phyloP scores from a whole-genome alignment of 2,113 vertebrate species.

The Danionella cerebrum region DNA sequence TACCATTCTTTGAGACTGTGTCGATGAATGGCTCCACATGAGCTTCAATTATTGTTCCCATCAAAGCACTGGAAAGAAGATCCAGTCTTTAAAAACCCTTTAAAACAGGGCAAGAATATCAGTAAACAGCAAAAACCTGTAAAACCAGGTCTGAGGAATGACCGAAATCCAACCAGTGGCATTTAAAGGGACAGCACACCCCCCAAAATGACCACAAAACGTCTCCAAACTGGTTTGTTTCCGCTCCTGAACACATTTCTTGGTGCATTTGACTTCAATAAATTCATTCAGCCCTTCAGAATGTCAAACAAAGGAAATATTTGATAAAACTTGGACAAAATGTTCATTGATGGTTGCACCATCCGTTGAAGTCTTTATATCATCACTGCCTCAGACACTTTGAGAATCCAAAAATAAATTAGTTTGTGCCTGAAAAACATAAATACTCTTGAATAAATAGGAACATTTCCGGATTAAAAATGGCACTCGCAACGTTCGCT shows the following conservation, averaged over 20 bases:
- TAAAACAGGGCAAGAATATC: slow-evolving; percentile 36
- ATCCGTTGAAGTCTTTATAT: too few relatives aligned
- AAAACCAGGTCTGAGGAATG: slow-evolving; percentile 43
- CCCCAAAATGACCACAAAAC: too few relatives aligned
- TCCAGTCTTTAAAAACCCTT: slow-evolving; percentile 28
- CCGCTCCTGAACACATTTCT: too few relatives aligned
- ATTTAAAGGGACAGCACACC: background rate
- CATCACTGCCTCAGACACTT: slow-evolving; percentile 23
- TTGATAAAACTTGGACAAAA: too few relatives aligned
- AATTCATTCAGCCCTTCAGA: too few relatives aligned
- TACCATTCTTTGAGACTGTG: background rate
- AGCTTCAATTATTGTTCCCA: background rate
- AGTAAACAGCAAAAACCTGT: slow-evolving; percentile 37
- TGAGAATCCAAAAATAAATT: slow-evolving; percentile 23
- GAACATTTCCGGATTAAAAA: too few relatives aligned
- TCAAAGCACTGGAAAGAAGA: slow-evolving; percentile 8
- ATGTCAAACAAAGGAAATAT: too few relatives aligned
- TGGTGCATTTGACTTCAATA: too few relatives aligned
- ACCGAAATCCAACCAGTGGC: slow-evolving; percentile 4
- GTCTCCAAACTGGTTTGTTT: too few relatives aligned
- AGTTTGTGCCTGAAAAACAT: background rate
- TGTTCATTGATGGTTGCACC: too few relatives aligned
- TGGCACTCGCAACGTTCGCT: too few relatives aligned
- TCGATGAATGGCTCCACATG: background rate
- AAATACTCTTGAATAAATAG: slow-evolving; percentile 44